Base-by-base conservation (phyloP, 2,888 invertebrate species). In the Hipparchia semele region DNA sequence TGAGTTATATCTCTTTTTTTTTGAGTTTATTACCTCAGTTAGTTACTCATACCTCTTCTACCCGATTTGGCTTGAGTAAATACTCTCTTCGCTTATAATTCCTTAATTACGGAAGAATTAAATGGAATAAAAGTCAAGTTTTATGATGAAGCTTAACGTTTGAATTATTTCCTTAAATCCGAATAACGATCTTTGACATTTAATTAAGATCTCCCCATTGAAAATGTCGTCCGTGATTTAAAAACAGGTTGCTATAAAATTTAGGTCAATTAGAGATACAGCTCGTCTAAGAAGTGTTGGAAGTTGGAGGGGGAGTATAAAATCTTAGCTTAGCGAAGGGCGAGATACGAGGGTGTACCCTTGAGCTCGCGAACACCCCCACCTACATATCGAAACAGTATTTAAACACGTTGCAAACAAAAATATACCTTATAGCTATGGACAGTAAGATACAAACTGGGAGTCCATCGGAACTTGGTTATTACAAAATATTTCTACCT, bases 181-280 rank as follows among this genome's bases (percentile, higher is more conserved):
- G 71, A 73, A 77, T 80, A 80, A 79, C 72, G 79, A 81, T 81
- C 80, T 82, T 83, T 78, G 77, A 80, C 80, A 81, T 82, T 77
- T 80, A 84, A 84, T 87, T 83, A 82, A 82, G 78, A 82, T 80
- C 77, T 23, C 79, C 60, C 82, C 79, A 71, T 80, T 76, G 77
- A 76, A 80, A 80, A 82, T 81, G 33, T 81, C 76, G 79, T 74
- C 74, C 75, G 76, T 76, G 75, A 75, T 76, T 77, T 78, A 70
- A 76, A 82, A 82, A 81, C 82, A 81, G 84, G 83, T 83, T 68
- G 74, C 78, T 83, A 78, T 78, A 84, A 85, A 87, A 92, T 91
- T 90, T 91, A 82, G 91, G 90, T 92, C 90, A 92, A 91, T 92
- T 91, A 90, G 83, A 77, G 82, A 86, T 82, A 86, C 86, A 87